Conservation (phyloP, 2,113 vertebrate species). For the Leucopternis melanops region DNA sequence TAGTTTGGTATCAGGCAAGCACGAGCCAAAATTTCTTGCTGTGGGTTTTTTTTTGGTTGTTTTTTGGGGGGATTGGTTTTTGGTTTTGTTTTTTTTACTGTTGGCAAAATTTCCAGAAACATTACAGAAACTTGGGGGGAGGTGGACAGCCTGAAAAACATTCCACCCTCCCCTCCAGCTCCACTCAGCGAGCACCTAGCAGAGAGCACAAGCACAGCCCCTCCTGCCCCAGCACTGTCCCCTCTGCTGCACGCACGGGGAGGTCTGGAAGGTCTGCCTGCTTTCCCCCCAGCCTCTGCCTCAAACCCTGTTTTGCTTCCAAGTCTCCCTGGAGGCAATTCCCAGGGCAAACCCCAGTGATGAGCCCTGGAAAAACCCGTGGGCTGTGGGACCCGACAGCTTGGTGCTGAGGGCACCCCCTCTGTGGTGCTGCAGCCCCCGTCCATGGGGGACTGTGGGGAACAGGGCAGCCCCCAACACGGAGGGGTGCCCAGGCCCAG, state of each 20-base stretch:
- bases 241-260: rapidly evolving
- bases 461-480: neutral
- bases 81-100: no score
- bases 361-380: neutral
- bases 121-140: neutral
- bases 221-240: neutral
- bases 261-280: neutral
- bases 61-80: neutral
- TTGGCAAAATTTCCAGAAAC: neutral
- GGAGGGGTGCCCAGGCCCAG: neutral
- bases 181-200: neutral
- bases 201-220: neutral
- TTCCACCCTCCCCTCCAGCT: neutral
- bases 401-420: no score
- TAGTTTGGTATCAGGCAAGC: neutral
- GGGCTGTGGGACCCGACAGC: neutral
- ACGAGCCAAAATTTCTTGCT: neutral
- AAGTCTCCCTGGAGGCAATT: neutral
- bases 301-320: neutral
- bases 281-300: neutral
- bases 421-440: rapidly evolving
- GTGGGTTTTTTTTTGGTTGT: neutral
- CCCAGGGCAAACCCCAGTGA: neutral
- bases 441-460: rapidly evolving
- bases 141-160: neutral